Base-by-base conservation (phyloP, 2,797 vertebrate species). In the Alectoris magna region DNA sequence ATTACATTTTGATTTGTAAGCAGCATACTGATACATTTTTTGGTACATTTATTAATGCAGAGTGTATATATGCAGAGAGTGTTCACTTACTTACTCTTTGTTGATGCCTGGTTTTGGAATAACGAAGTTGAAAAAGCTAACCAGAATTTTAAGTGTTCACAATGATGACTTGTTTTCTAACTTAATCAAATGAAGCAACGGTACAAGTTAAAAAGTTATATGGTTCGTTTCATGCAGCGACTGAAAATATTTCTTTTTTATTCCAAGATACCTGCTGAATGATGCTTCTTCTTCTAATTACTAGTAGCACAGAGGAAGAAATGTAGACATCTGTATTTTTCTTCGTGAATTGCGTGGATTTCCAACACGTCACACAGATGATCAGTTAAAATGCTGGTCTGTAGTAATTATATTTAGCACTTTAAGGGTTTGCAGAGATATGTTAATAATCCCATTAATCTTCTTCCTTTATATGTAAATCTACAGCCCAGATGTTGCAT, bases 391-490 rank as follows among this genome's bases (percentile, higher is more conserved):
- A 93, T 66, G 66, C 81, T 95, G 82, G 84, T 88, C 89, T 97
- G 95, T 94, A 95, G 91, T 97, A 97, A 98, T 98, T 98, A 97
- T 93, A 96, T 97, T 97, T 91, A 96, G 95, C 95, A 98, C 95
- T 95, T 97, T 90, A 97, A 95, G 96, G 95, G 86, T 97, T 98
- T 97, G 96, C 94, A 97, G 89, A 96, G 95, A 98, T 98, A 98
- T 98, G 97, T 96, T 98, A 98, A 98, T 98, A 98, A 95, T 91
- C 71, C 96, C 93, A 98, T 98, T 98, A 98, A 98, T 98, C 97
- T 98, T 98, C 93, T 98, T 97, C 96, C 94, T 97, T 98, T 97
- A 95, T 97, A 98, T 98, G 98, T 97, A 98, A 98, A 98, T 97
- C 82, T 80, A 84, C 67, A 95, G 94, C 94, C 98, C 98, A 98